A percentile compares a stretch with the other conserved stretches of the same genome.
These are phyloP conservation scores for Cherax destructor DNA, from an alignment of 1,140 invertebrate species.

Conservation along the genomic window DNA sequence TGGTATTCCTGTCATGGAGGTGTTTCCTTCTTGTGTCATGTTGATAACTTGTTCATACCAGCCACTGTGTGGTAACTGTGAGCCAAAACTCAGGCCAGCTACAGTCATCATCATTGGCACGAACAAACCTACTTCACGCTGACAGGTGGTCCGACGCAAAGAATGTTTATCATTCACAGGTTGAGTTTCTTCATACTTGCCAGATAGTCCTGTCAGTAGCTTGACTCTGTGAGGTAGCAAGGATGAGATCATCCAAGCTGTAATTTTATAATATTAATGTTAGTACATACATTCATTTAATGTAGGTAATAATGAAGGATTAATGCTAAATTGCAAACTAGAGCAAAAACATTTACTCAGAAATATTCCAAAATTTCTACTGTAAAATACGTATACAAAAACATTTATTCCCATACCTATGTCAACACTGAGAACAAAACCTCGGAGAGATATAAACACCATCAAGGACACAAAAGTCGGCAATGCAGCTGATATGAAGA, in stretches of 20 bases:
- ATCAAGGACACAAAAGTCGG: conserved; percentile 19
- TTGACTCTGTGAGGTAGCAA: conserved; percentile 38
- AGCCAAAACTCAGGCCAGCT: conserved; percentile 32
- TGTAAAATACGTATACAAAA: too few species aligned
- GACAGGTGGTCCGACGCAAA: conserved; percentile 44
- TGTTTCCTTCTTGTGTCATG: background rate
- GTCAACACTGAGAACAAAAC: conserved; percentile 51
- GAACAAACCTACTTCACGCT: conserved; percentile 9
- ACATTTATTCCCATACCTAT: conserved; percentile 10
- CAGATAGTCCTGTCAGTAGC: conserved; percentile 34
- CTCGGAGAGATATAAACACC: conserved; percentile 31
- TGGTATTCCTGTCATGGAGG: background rate
- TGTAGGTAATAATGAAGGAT: too few species aligned
- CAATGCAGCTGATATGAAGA: conserved; percentile 27
- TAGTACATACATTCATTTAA: background rate
- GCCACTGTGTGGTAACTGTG: conserved; percentile 28
- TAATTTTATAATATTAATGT: background rate
- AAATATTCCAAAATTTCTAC: too few species aligned
- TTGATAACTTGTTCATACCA: conserved; percentile 31
- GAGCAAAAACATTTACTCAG: too few species aligned
- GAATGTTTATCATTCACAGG: conserved; percentile 4
- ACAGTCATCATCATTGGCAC: conserved; percentile 26
- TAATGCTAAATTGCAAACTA: too few species aligned
- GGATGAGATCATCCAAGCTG: conserved; percentile 49
- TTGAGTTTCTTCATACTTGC: conserved; percentile 46